Evolutionary conservation across 2,888 invertebrate species (phyloP), one percentile per base, ranked within the genome.

Genomic region (Hermaeophaga mercurialis): DNA sequence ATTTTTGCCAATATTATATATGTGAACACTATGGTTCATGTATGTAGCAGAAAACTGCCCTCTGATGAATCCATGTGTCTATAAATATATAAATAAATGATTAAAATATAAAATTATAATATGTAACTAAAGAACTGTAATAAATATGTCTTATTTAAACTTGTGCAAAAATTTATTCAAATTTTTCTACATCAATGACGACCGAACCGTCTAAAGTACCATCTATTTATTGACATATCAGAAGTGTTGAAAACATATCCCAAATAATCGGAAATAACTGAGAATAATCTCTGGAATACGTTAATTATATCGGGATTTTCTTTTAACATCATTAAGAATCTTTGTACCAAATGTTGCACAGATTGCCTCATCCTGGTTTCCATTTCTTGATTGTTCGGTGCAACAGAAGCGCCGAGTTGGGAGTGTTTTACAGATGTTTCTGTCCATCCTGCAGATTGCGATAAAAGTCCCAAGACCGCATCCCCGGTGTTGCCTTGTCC

Each of bases 41-140:
- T 43, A 55, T 55, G 36, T 43, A 43, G 46, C 50, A 52, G 57
- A 53, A 45, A 70, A 73, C 73, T 72, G 73, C 73, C 71, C 71
- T 75, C 73, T 73, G 70, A 71, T 75, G 75, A 75, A 75, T 75
- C 75, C 46, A 73, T 72, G 71, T 72, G 73, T 75, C 71, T 74
- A 75, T 74, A 75, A 75, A 74, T 74, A 75, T 73, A 75, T 74
- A 75, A 75, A 75, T 75, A 75, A 73, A 73, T 72, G 68, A 69
- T 43, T 43, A 43, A 39, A 70, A 75, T 74, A 73, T 73, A 69
- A 62, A 53, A 61, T 66, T 63, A 75, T 73, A 70, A 73, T 73
- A 75, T 75, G 74, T 75, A 74, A 73, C 71, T 72, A 72, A 74
- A 43, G 71, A 74, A 73, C 73, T 74, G 75, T 74, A 75, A 74